Evolutionary conservation across 2,797 vertebrate species (phyloP), one percentile per base, ranked within the genome.

Genomic region (Urocyon cinereoargenteus): DNA sequence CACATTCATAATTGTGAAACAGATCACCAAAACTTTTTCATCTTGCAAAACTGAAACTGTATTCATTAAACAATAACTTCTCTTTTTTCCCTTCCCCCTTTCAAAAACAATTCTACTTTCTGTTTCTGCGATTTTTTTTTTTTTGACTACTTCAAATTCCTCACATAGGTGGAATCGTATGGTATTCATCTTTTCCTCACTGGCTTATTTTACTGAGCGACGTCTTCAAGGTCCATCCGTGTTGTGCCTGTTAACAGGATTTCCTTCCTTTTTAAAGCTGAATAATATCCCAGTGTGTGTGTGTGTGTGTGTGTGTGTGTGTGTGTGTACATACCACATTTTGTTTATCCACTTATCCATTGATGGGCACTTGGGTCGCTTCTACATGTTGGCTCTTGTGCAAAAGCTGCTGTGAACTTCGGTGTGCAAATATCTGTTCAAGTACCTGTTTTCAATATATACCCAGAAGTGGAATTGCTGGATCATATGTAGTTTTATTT

Each of bases 31-130:
- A 82, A 89, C 40, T 6, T 79, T 88, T 93, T 64, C 61, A 73
- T 95, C 75, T 59, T 83, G 55, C 61, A 92, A 92, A 95, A 79
- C 68, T 68, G 51, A 94, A 86, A 73, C n/a, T n/a, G 16, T 88
- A 31, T 26, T 36, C 73, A 59, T 61, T 81, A 62, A 91, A 96
- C 26, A 79, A 22, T 24, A 90, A 79, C 87, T 94, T 84, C 82
- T 89, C 16, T 26, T 83, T 84, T 53, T 5, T 3, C 31, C 1
- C 55, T 82, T 45, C 40, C 12, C 12, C 11, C 77, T 68, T 59
- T 55, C 36, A 95, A 18, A 31, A 26, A 79, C 40, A 75, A 90
- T 95, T 90, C 55, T 79, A 61, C 57, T 86, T 91, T 86, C 28
- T 86, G 15, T 93, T 86, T 97, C 55, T 64, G 55, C 68, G 70